These are phyloP conservation scores for Cephalopachus bancanus DNA, from an alignment of 2,797 vertebrate species.

Conservation along the genomic window DNA sequence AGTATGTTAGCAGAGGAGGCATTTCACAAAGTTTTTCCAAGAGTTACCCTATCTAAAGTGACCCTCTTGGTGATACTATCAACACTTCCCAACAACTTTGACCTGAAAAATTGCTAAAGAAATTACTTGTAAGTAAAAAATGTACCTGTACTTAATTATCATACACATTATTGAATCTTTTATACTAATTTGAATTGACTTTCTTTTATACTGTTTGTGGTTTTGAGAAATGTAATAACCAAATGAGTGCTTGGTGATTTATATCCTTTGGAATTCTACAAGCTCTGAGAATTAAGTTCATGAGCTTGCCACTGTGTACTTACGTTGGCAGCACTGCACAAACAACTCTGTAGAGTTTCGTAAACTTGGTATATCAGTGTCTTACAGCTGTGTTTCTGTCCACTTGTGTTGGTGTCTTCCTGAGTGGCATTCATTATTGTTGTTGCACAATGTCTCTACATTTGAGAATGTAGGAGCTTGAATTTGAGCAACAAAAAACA, in stretches of 20 bases:
- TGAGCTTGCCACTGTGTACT: too few species aligned
- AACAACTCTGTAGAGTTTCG: too few species aligned
- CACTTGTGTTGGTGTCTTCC: too few species aligned
- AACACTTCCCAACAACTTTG: background rate
- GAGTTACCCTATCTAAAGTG: background rate
- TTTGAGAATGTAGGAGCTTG: too few species aligned
- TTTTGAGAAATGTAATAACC: conserved; percentile 29
- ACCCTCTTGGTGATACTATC: background rate
- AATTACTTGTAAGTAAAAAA: background rate
- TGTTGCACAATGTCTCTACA: too few species aligned
- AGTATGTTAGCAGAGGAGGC: background rate
- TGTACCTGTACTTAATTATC: background rate
- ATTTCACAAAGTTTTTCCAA: background rate
- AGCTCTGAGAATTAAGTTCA: too few species aligned
- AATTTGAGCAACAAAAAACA: too few species aligned
- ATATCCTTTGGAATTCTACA: background rate
- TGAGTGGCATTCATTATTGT: too few species aligned
- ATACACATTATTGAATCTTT: background rate
- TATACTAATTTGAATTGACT: background rate
- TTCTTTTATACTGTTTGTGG: background rate
- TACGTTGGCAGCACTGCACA: too few species aligned
- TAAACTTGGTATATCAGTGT: too few species aligned
- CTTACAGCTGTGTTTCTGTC: too few species aligned
- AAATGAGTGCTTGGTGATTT: background rate
- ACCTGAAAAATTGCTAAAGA: background rate